Percentiles rank a stretch among this genome's conserved stretches.
Evolutionary conservation across 2,797 vertebrate genomes (phyloP).

Genomic region (Leuciscus waleckii): DNA sequence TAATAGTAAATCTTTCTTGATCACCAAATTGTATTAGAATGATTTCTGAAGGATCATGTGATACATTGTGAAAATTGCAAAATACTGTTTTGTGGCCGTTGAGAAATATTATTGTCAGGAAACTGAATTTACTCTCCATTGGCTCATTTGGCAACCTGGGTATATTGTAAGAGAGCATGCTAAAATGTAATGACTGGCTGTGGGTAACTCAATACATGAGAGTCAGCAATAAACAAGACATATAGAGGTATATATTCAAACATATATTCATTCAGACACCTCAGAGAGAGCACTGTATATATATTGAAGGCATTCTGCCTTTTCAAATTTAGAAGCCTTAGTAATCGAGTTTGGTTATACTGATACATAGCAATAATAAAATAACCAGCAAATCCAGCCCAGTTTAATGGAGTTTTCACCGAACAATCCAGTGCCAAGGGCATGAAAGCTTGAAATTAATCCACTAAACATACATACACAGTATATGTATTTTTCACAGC

Average conservation of each 20-base stretch:
- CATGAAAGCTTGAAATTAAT: slow-evolving; percentile 31
- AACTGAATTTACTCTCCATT: not conserved
- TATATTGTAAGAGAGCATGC: not conserved
- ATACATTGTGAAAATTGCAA: not conserved
- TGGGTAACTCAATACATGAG: slow-evolving; percentile 8
- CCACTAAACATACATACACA: slow-evolving; percentile 19
- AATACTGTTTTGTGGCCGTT: not conserved
- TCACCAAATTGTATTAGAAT: too few species aligned
- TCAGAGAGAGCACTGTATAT: not conserved
- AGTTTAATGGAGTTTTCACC: slow-evolving; percentile 32
- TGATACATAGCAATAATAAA: slow-evolving; percentile 33
- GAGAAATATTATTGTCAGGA: not conserved
- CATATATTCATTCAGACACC: slow-evolving; percentile 35
- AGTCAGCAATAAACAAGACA: slow-evolving; percentile 30
- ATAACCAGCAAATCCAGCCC: slow-evolving; percentile 34
- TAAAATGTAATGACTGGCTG: slow-evolving; percentile 2
- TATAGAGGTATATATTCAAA: slow-evolving; percentile 2
- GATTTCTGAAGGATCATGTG: not conserved
- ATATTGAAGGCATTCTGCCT: slow-evolving; percentile 24
- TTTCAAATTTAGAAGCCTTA: slow-evolving; percentile 21
- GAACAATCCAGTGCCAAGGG: slow-evolving; percentile 20
- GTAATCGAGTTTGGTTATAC: slow-evolving; percentile 34
- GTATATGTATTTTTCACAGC: slow-evolving; percentile 15
- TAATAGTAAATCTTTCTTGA: not conserved
- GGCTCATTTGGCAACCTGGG: not conserved